Evolutionary conservation across 2,113 vertebrate species (phyloP).

Genomic region (Grus americana): DNA sequence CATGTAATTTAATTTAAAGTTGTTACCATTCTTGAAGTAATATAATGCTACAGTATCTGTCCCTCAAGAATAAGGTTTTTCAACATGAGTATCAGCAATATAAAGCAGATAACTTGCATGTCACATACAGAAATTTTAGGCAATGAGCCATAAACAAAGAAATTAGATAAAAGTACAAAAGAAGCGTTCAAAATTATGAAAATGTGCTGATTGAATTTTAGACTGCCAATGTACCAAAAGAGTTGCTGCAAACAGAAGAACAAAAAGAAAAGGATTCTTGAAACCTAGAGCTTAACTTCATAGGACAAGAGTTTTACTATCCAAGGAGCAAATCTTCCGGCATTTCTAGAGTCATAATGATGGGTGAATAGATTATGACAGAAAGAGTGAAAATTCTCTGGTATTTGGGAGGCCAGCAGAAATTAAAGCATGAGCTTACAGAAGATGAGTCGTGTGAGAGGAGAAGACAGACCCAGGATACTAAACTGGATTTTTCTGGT

Average conservation of each 20-base stretch:
- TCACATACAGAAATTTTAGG: slow-evolving; percentile 27
- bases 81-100: neutral
- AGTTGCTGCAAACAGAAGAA: neutral
- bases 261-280: neutral
- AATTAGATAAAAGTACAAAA: neutral
- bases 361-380: neutral
- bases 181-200: slow-evolving; percentile 4
- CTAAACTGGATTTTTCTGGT: neutral
- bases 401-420: neutral
- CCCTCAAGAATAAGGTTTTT: slow-evolving; percentile 52
- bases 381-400: neutral
- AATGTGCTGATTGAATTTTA: neutral
- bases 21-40: slow-evolving; percentile 61
- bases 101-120: neutral
- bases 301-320: neutral
- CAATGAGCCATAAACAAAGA: neutral
- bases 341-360: neutral
- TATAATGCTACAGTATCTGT: slow-evolving; percentile 36
- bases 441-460: neutral
- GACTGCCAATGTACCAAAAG: neutral
- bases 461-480: neutral
- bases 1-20: slow-evolving; percentile 61
- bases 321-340: neutral
- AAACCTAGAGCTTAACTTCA: neutral
- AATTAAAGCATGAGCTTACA: neutral